Conservation (phyloP, 2,888 invertebrate species). For the Scaptomyza caliginosa region DNA sequence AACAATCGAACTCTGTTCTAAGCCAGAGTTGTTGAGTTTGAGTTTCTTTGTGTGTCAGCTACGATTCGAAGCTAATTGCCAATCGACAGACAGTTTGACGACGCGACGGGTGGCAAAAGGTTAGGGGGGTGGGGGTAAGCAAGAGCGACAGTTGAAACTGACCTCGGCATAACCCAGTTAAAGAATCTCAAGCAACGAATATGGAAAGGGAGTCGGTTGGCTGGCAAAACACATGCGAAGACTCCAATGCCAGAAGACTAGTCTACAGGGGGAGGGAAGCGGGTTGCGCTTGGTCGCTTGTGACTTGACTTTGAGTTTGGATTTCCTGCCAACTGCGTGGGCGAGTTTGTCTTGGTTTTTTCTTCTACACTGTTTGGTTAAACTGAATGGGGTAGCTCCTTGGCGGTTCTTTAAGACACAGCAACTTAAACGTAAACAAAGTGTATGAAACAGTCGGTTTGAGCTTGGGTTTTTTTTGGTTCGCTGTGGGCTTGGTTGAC, state of each 20-base stretch:
- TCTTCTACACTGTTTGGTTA: background rate
- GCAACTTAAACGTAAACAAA: no score
- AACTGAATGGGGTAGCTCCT: no score
- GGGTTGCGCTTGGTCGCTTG: conserved; percentile 77
- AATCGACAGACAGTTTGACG: conserved; percentile 75
- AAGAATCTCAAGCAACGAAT: conserved; percentile 21
- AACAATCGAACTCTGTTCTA: conserved; percentile 59
- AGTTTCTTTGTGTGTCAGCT: conserved; percentile 33
- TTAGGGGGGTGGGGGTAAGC: conserved; percentile 1
- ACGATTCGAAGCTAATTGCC: conserved; percentile 68
- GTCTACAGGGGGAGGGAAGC: no score
- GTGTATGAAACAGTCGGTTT: no score
- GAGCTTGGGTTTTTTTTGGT: conserved; percentile 20
- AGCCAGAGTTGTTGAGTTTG: background rate
- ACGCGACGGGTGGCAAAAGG: conserved; percentile 30
- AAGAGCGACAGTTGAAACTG: conserved; percentile 43
- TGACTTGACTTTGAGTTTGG: conserved; percentile 72
- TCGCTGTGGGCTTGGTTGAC: conserved; percentile 55
- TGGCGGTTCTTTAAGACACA: no score
- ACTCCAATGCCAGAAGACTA: conserved; percentile 64
- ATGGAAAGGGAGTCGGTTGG: background rate
- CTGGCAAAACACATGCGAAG: conserved; percentile 41
- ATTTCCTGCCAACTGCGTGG: conserved; percentile 54
- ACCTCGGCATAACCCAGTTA: conserved; percentile 64
- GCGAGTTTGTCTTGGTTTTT: conserved; percentile 36